A percentile compares a stretch with the other conserved stretches of the same genome.
phyloP scores from a whole-genome alignment of 2,797 vertebrate genomes.

The Eleutherodactylus coqui region DNA sequence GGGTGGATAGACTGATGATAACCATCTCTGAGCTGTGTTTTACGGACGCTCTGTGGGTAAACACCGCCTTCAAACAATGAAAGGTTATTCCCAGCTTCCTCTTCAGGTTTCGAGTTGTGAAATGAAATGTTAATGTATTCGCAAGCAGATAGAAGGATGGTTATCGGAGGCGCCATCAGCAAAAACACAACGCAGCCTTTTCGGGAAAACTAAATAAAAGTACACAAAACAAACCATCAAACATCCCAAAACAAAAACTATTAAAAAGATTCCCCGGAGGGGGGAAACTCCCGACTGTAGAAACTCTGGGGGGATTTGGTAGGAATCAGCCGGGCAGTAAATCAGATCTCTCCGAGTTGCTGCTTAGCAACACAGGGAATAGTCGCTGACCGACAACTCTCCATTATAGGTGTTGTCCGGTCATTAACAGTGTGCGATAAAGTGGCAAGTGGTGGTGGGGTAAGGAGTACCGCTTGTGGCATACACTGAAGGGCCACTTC shows the following conservation, averaged over 20 bases:
- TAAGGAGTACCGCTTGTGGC: no score
- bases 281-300: neutral
- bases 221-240: neutral
- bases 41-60: neutral
- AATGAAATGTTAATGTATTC: conserved; percentile 37
- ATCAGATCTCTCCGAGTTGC: neutral
- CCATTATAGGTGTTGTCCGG: no score
- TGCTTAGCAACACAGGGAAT: neutral
- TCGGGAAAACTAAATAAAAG: neutral
- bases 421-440: no score
- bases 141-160: neutral
- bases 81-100: neutral
- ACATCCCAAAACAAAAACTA: neutral
- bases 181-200: conserved; percentile 13
- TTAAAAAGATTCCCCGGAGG: neutral
- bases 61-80: neutral
- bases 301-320: neutral
- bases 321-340: neutral
- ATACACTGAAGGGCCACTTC: no score
- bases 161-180: neutral
- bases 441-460: no score
- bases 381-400: neutral
- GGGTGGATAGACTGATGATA: neutral
- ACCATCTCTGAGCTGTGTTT: neutral
- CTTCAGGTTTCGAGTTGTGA: neutral